Percentiles rank a stretch among this genome's conserved stretches.
Conservation (phyloP, 92 coral and sea anemone genomes). For the Paragorgia papillata region DNA sequence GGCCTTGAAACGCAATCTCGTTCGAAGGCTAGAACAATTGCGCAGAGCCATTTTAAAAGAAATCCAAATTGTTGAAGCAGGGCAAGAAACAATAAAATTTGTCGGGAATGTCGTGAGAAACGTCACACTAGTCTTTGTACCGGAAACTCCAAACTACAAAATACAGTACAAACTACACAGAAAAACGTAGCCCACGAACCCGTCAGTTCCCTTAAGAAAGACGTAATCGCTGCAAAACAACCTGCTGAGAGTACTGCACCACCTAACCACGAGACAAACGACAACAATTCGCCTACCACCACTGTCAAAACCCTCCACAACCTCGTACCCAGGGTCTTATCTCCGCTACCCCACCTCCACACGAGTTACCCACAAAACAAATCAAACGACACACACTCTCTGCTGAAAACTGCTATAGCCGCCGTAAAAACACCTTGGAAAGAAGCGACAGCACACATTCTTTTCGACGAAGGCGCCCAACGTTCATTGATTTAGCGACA, state of each 20-base stretch:
- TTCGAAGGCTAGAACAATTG: constrained; percentile 39
- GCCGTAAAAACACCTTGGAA: background rate
- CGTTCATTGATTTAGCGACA: constrained; percentile 53
- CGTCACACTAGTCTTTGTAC: constrained; percentile 11
- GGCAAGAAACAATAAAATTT: background rate
- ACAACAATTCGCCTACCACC: background rate
- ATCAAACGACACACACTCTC: constrained; percentile 9
- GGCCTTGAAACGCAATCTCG: constrained; percentile 37
- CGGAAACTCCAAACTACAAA: background rate
- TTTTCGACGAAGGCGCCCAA: constrained; percentile 57
- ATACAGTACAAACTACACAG: background rate
- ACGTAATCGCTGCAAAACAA: background rate
- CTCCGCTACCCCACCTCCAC: no score
- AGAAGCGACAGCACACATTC: constrained; percentile 27
- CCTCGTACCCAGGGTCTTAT: no score
- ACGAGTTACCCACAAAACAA: background rate
- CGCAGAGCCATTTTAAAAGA: no score
- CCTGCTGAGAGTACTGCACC: background rate
- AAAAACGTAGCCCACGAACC: background rate
- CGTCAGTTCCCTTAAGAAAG: no score
- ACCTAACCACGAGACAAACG: background rate
- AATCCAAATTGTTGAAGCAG: no score
- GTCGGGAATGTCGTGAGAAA: constrained; percentile 7
- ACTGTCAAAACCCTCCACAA: background rate
- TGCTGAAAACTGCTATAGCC: constrained; percentile 23